Evolutionary conservation across 2,888 invertebrate species (phyloP), one percentile per base, ranked within the genome.

Genomic region (Leptinotarsa tumamoca): DNA sequence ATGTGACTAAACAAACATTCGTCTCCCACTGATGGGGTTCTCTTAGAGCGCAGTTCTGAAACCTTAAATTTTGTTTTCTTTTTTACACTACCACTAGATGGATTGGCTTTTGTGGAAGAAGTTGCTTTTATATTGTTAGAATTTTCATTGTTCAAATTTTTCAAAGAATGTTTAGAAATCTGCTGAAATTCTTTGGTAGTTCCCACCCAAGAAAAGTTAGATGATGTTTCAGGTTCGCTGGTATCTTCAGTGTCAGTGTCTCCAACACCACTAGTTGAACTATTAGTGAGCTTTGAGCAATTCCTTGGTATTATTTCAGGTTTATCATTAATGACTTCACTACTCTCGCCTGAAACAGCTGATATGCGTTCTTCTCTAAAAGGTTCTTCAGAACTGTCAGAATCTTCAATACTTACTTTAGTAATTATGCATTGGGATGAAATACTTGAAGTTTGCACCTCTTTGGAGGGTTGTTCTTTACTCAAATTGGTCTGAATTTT

Each of bases 1-100:
- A 84, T 77, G 69, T 83, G 81, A 63, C 82, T 79, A 67, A 84
- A 80, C 10, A 78, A 74, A 70, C 84, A 84, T 10, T 74, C 52
- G 4, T 69, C 72, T 2, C 76, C 78, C 17, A 67, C n/a, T 33
- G 15, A 13, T 1, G 82, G 83, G 1, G 72, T 17, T 68, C 54
- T 52, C 58, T 76, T 76, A 1, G 68, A 15, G 14, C 18, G 23
- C 5, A 74, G 66, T 27, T 70, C 67, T 17, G n/a, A n/a, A 63
- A 63, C 71, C 21, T 68, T 74, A 17, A 72, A 58, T 17, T 75
- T 73, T 23, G 72, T 67, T 70, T 75, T 77, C 49, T 67, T 75
- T 51, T 78, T 73, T 15, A 33, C 72, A 14, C 1, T 58, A 17
- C 4, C 21, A 23, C 23, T 27, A 4, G 4, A 58, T 23, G 4